A percentile compares a stretch with the other conserved stretches of the same genome.
Evolutionary conservation across 2,888 invertebrate genomes (phyloP).

Genomic region (Choristoneura rosaceana): DNA sequence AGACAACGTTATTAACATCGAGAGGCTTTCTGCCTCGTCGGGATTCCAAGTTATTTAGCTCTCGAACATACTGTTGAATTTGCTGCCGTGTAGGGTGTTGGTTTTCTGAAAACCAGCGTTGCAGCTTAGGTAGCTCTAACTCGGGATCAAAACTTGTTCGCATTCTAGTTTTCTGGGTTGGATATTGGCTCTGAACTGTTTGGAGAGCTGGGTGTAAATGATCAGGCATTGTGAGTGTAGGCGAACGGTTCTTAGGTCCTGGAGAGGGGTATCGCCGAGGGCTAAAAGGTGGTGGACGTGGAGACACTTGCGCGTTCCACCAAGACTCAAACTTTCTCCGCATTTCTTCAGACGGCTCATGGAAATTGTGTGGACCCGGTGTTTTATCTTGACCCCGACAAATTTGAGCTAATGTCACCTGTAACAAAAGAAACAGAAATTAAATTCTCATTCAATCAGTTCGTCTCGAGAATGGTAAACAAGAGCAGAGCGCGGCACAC

Average conservation of each 20-base stretch:
- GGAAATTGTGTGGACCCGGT: slow-evolving; percentile 86
- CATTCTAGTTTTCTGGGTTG: slow-evolving; percentile 96
- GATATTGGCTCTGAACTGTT: slow-evolving; percentile 90
- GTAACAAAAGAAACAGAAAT: slow-evolving; percentile 66
- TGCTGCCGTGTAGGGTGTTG: slow-evolving; percentile 98
- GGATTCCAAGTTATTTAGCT: slow-evolving; percentile 96
- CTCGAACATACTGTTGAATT: slow-evolving; percentile 97
- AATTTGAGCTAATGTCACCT: slow-evolving; percentile 93
- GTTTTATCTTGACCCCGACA: slow-evolving; percentile 91
- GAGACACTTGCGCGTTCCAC: slow-evolving; percentile 92
- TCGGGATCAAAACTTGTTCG: slow-evolving; percentile 99
- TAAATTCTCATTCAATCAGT: slow-evolving; percentile 56
- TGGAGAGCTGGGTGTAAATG: slow-evolving; percentile 91
- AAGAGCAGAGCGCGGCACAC: slow-evolving; percentile 70
- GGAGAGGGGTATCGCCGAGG: slow-evolving; percentile 80
- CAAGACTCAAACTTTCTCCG: slow-evolving; percentile 96
- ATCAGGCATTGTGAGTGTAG: slow-evolving; percentile 78
- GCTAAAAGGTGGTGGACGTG: slow-evolving; percentile 83
- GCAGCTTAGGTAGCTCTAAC: slow-evolving; percentile 97
- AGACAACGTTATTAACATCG: slow-evolving; percentile 98
- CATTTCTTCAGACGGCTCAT: slow-evolving; percentile 93
- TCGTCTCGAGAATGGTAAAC: slow-evolving; percentile 58
- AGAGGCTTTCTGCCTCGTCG: slow-evolving; percentile 96
- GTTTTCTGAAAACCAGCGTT: slow-evolving; percentile 98
- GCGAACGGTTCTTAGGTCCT: slow-evolving; percentile 82